These are phyloP conservation scores for Pantherophis guttatus DNA, from an alignment of 2,113 vertebrate species.

Conservation along the genomic window DNA sequence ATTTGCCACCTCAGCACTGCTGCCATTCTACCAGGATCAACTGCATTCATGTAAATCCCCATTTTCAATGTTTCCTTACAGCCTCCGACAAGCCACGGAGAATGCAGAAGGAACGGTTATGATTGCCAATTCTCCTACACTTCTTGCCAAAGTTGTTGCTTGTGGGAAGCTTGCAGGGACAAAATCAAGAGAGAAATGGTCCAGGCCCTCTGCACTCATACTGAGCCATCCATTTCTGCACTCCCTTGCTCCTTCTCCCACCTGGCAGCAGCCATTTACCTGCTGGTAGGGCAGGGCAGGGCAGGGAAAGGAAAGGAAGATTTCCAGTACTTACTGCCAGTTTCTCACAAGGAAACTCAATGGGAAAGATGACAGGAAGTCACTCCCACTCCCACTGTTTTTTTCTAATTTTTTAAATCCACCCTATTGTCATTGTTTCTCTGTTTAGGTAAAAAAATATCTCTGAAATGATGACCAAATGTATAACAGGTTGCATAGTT, in stretches of 20 bases:
- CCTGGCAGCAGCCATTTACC: background rate
- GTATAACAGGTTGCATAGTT: background rate
- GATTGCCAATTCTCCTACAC: background rate
- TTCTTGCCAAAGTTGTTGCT: background rate
- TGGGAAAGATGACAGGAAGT: background rate
- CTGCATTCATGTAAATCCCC: background rate
- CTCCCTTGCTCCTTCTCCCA: background rate
- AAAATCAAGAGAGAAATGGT: background rate
- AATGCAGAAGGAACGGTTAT: background rate
- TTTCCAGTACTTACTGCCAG: background rate
- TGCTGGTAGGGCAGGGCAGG: too few relatives aligned
- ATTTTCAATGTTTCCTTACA: background rate
- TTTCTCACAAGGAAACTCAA: background rate
- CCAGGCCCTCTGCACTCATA: background rate
- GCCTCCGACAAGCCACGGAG: background rate
- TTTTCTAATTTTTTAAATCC: background rate
- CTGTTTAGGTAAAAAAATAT: background rate
- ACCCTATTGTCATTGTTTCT: background rate
- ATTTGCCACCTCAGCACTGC: background rate
- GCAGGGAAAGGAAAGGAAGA: background rate
- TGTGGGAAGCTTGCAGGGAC: background rate
- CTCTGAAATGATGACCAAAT: background rate
- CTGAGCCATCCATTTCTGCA: background rate
- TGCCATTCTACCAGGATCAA: background rate
- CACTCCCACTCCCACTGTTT: background rate